A percentile compares a stretch with the other conserved stretches of the same genome.
These are phyloP conservation scores for Antechinus flavipes DNA, from an alignment of 2,113 vertebrate species.

Conservation along the genomic window DNA sequence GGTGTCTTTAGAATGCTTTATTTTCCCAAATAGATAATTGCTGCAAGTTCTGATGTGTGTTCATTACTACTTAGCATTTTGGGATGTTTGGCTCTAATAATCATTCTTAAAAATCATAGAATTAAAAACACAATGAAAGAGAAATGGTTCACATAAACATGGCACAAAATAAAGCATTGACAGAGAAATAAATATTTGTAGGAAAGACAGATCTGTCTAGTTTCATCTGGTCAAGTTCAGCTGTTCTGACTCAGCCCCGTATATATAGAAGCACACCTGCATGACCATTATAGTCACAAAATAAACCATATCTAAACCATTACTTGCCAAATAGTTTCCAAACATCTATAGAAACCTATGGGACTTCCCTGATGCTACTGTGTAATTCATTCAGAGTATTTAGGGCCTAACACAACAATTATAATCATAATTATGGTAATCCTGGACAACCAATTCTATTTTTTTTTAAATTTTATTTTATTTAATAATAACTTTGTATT, in stretches of 20 bases:
- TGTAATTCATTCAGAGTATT: background rate
- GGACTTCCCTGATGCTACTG: background rate
- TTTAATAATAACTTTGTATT: too few species aligned
- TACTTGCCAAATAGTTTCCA: background rate
- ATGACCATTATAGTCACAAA: background rate
- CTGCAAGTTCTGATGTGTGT: too few species aligned
- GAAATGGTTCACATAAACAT: too few species aligned
- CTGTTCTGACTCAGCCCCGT: background rate
- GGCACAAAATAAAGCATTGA: too few species aligned
- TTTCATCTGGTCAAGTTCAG: background rate
- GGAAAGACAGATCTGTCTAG: background rate
- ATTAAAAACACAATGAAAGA: too few species aligned
- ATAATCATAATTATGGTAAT: background rate
- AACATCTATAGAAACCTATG: background rate
- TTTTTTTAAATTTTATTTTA: too few species aligned
- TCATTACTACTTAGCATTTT: too few species aligned
- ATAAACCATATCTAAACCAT: background rate
- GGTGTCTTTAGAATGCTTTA: too few species aligned
- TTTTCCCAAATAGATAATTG: too few species aligned
- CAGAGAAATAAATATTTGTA: background rate
- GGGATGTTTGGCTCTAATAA: too few species aligned
- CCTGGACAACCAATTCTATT: background rate
- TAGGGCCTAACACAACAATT: background rate
- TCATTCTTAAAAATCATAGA: too few species aligned
- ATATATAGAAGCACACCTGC: background rate